Conservation (phyloP, 2,797 vertebrate genomes). For the Karalla daura region DNA sequence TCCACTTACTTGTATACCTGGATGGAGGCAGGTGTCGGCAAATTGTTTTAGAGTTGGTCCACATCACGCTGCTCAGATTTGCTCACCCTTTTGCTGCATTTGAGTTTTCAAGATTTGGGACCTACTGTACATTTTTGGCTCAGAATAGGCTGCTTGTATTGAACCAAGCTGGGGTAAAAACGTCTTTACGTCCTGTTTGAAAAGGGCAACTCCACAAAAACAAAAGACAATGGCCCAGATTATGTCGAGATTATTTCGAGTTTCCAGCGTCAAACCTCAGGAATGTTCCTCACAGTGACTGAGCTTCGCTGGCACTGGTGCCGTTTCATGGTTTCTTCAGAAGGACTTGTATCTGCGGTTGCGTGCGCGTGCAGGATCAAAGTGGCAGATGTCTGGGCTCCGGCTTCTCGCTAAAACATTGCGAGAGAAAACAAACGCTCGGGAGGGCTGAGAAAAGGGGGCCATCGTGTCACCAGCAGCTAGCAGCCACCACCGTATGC, state of each 20-base stretch:
- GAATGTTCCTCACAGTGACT: background rate
- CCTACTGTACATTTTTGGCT: too few species aligned
- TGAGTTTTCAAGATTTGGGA: too few species aligned
- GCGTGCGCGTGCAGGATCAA: conserved; percentile 8
- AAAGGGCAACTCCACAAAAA: too few species aligned
- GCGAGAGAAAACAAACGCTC: conserved; percentile 72
- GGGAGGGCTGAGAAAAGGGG: conserved; percentile 53
- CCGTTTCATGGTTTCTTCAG: conserved; percentile 4
- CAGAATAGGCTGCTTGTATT: too few species aligned
- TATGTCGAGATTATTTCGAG: too few species aligned
- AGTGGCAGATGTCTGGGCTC: conserved; percentile 62
- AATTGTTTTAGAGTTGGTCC: too few species aligned
- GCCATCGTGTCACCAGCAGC: conserved; percentile 57
- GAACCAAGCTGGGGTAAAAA: too few species aligned
- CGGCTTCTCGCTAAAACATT: conserved; percentile 57
- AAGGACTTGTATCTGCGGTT: background rate
- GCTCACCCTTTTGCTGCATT: too few species aligned
- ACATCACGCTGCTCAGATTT: too few species aligned
- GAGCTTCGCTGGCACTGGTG: background rate
- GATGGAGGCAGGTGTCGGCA: too few species aligned
- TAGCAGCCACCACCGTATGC: conserved; percentile 59
- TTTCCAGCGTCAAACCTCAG: background rate
- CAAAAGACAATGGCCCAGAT: conserved; percentile 16
- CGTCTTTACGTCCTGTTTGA: too few species aligned
- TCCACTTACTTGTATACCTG: too few species aligned